Evolutionary conservation across 2,113 vertebrate genomes (phyloP).

Genomic region (Rhinichthys klamathensis): DNA sequence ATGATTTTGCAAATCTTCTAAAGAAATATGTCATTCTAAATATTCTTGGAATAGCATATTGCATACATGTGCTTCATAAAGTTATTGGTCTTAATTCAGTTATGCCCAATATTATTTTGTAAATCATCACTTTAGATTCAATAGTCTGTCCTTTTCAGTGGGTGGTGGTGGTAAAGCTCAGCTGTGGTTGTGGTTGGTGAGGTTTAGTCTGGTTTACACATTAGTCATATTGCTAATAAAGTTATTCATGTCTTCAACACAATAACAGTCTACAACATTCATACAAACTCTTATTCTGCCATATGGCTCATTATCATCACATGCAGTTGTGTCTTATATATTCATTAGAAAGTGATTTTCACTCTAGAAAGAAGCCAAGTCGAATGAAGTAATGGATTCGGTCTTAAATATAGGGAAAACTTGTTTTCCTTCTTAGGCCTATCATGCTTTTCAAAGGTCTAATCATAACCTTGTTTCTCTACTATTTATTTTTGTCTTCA

Average conservation of each 20-base stretch:
- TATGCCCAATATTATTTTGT: background rate
- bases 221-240: slow-evolving; percentile 22
- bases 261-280: background rate
- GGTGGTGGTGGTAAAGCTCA: slow-evolving; percentile 11
- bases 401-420: slow-evolving; percentile 62
- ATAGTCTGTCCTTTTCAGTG: slow-evolving; percentile 6
- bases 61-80: background rate
- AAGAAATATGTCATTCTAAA: background rate
- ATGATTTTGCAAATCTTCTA: background rate
- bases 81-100: background rate
- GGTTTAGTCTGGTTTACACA: slow-evolving; percentile 32
- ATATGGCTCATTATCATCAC: background rate
- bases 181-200: slow-evolving; percentile 10
- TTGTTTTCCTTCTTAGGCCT: slow-evolving; percentile 52
- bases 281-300: background rate
- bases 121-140: background rate
- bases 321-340: slow-evolving; percentile 22
- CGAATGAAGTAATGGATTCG: slow-evolving; percentile 52
- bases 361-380: slow-evolving; percentile 22
- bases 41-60: background rate
- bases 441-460: slow-evolving; percentile 68
- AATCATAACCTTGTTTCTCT: slow-evolving; percentile 69
- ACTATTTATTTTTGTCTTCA: slow-evolving; percentile 68
- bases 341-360: slow-evolving; percentile 40
- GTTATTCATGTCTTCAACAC: slow-evolving; percentile 6